Conservation (phyloP, 2,797 vertebrate species). For the Clangula hyemalis region DNA sequence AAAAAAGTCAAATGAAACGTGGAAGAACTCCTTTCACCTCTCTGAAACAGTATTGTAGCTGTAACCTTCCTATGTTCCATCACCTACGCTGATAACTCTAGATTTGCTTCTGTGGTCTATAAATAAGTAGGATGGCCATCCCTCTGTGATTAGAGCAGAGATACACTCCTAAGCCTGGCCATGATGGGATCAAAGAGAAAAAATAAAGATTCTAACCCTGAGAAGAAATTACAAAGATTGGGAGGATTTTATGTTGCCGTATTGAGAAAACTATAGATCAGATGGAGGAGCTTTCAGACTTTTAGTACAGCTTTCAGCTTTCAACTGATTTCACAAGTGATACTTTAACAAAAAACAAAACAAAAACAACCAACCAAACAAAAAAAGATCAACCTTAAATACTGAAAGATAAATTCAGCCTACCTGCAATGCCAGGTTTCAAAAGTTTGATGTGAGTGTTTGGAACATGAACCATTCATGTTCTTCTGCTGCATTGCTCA, state of each 20-base stretch:
- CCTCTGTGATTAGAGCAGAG: background rate
- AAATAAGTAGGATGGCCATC: background rate
- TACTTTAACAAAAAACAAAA: background rate
- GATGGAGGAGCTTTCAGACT: background rate
- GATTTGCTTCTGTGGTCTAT: background rate
- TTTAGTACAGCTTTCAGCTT: background rate
- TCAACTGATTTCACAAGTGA: background rate
- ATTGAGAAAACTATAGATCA: background rate
- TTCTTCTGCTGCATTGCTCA: background rate
- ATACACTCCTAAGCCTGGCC: background rate
- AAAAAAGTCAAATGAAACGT: background rate
- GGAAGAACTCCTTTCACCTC: background rate
- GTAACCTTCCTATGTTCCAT: fast-evolving
- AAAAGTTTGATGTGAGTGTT: background rate
- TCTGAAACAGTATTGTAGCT: background rate
- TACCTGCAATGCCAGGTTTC: background rate
- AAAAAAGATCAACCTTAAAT: background rate
- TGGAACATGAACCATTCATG: background rate
- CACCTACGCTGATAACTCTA: background rate
- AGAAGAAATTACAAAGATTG: background rate
- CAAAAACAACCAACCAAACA: too few relatives aligned
- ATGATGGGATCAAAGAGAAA: background rate
- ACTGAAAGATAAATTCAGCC: background rate
- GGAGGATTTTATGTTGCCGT: background rate
- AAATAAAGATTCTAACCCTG: background rate